phyloP scores from a whole-genome alignment of 2,888 invertebrate species.

The Caenorhabditis virilis region DNA sequence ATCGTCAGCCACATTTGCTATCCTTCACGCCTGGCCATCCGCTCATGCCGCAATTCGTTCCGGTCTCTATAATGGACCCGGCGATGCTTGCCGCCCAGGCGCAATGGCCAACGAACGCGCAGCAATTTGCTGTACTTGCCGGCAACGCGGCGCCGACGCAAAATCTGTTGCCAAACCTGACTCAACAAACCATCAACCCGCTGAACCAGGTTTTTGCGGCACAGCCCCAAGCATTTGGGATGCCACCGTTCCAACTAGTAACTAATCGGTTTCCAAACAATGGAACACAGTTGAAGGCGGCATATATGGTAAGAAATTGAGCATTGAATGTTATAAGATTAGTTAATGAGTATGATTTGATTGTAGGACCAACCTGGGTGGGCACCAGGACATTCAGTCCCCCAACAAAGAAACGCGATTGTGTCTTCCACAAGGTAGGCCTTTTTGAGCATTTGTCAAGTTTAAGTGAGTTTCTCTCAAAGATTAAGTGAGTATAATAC shows the following conservation, averaged over 20 bases:
- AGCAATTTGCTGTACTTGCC: constrained; percentile 34
- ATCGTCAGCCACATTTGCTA: constrained; percentile 38
- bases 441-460: too few relatives aligned
- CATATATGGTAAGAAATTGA: constrained; percentile 2
- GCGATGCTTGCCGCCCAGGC: constrained; percentile 29
- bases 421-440: too few relatives aligned
- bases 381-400: constrained; percentile 7
- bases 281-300: constrained; percentile 2
- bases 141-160: constrained; percentile 15
- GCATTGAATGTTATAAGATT: too few relatives aligned
- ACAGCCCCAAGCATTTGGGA: constrained; percentile 10
- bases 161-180: constrained; percentile 3
- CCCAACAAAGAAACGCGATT: constrained; percentile 11
- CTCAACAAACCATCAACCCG: constrained; percentile 3
- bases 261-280: constrained; percentile 11
- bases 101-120: constrained; percentile 32
- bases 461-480: too few relatives aligned
- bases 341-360: not conserved
- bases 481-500: too few relatives aligned
- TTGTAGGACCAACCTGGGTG: constrained; percentile 4
- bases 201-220: constrained; percentile 21
- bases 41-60: constrained; percentile 56
- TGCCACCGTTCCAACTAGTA: constrained; percentile 21
- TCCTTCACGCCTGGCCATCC: constrained; percentile 39
- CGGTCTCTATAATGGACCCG: constrained; percentile 62